Evolutionary conservation across 2,888 invertebrate species (phyloP).

Genomic region (Amiota communis): DNA sequence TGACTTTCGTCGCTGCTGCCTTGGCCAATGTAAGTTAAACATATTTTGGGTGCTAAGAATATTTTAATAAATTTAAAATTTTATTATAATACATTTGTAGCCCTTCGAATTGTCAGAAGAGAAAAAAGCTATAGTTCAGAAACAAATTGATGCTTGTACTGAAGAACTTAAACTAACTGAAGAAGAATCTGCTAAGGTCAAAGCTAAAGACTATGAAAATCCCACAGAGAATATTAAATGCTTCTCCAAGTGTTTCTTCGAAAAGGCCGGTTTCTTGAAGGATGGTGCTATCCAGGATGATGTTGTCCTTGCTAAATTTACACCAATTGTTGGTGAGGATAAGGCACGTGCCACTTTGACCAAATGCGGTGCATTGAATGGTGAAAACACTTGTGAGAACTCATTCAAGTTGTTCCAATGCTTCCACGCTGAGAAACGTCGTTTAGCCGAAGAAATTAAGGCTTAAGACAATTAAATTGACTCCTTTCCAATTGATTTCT

Average conservation of each 20-base stretch:
- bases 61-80: neutral
- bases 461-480: slow-evolving; percentile 11
- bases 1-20: slow-evolving; percentile 50
- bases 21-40: slow-evolving; percentile 54
- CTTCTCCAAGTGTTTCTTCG: slow-evolving; percentile 69
- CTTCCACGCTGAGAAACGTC: slow-evolving; percentile 47
- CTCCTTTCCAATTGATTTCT: slow-evolving; percentile 11
- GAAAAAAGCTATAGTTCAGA: slow-evolving; percentile 56
- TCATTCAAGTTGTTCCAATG: slow-evolving; percentile 58
- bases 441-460: neutral
- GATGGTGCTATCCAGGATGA: slow-evolving; percentile 59
- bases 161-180: slow-evolving; percentile 51
- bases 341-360: slow-evolving; percentile 51
- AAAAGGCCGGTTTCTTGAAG: slow-evolving; percentile 60
- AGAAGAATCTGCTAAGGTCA: slow-evolving; percentile 54
- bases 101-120: slow-evolving; percentile 55
- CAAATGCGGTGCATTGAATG: slow-evolving; percentile 54
- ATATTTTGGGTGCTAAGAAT: neutral
- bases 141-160: slow-evolving; percentile 52
- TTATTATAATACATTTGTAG: slow-evolving; percentile 35
- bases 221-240: slow-evolving; percentile 61
- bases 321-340: slow-evolving; percentile 57
- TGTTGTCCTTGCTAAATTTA: slow-evolving; percentile 49
- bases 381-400: slow-evolving; percentile 61
- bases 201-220: slow-evolving; percentile 53